phyloP scores from a whole-genome alignment of 2,888 invertebrate genomes.

The Drosophila algonquin region DNA sequence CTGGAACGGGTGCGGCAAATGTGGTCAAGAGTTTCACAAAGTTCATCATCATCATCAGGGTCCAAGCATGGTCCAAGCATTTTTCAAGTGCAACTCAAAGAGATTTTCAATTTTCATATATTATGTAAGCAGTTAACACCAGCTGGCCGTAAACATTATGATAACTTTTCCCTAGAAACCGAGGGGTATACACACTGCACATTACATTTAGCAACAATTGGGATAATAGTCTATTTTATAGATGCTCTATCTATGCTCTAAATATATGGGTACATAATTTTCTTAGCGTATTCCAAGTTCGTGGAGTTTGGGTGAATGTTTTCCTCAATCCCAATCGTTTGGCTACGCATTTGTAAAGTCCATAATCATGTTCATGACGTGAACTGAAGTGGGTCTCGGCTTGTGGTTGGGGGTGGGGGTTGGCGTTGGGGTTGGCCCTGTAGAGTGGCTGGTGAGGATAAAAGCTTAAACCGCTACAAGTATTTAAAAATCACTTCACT shows the following conservation, averaged over 20 bases:
- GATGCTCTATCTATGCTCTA: no score
- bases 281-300: slow-evolving; percentile 16
- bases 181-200: not conserved
- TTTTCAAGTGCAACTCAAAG: slow-evolving; percentile 74
- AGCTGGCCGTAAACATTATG: slow-evolving; percentile 54
- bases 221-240: no score
- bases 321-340: slow-evolving; percentile 33
- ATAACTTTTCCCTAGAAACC: slow-evolving; percentile 29
- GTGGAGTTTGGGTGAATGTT: not conserved
- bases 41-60: slow-evolving; percentile 72
- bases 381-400: slow-evolving; percentile 57
- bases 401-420: slow-evolving; percentile 33
- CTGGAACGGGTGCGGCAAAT: slow-evolving; percentile 56
- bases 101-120: slow-evolving; percentile 76
- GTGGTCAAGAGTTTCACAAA: slow-evolving; percentile 76
- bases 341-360: slow-evolving; percentile 74
- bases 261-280: no score
- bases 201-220: no score
- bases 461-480: slow-evolving; percentile 75
- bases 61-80: slow-evolving; percentile 58
- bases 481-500: slow-evolving; percentile 72
- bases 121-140: slow-evolving; percentile 67
- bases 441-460: slow-evolving; percentile 31
- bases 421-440: slow-evolving; percentile 24
- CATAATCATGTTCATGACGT: slow-evolving; percentile 76